Evolutionary conservation across 2,888 invertebrate species (phyloP).

Genomic region (Archips xylosteana): DNA sequence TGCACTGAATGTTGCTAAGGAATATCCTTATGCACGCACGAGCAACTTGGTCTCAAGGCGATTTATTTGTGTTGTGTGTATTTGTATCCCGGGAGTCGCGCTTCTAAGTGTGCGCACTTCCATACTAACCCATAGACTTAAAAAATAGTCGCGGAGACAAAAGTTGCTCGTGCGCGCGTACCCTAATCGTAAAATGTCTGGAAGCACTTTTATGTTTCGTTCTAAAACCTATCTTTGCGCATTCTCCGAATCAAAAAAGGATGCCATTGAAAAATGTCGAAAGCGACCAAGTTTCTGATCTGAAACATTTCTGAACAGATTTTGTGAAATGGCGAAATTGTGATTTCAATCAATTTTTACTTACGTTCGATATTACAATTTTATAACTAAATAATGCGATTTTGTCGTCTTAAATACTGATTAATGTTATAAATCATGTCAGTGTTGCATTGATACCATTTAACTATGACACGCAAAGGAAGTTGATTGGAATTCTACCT

Average conservation of each 20-base stretch:
- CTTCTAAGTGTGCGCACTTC: too few species aligned
- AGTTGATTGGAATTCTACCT: conserved; percentile 61
- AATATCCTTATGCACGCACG: too few species aligned
- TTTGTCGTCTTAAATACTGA: conserved; percentile 56
- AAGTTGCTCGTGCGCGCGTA: too few species aligned
- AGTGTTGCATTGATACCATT: conserved; percentile 53
- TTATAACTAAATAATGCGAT: conserved; percentile 64
- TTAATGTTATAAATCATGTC: conserved; percentile 52
- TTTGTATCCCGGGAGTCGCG: too few species aligned
- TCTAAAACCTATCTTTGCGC: conserved; percentile 17
- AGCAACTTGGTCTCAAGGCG: too few species aligned
- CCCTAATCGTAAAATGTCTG: too few species aligned
- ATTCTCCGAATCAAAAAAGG: conserved; percentile 3
- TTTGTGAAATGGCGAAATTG: conserved; percentile 82
- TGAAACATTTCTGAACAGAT: conserved; percentile 48
- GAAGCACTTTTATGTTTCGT: conserved; percentile 12
- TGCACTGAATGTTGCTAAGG: too few species aligned
- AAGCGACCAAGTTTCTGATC: conserved; percentile 48
- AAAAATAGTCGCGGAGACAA: too few species aligned
- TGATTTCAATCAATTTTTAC: conserved; percentile 70
- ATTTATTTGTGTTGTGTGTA: too few species aligned
- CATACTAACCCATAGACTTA: too few species aligned
- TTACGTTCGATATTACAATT: conserved; percentile 61
- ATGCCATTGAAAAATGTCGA: conserved; percentile 1
- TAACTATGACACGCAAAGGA: conserved; percentile 59